Conservation (phyloP, 2,888 invertebrate species). For the Mythimna impura region DNA sequence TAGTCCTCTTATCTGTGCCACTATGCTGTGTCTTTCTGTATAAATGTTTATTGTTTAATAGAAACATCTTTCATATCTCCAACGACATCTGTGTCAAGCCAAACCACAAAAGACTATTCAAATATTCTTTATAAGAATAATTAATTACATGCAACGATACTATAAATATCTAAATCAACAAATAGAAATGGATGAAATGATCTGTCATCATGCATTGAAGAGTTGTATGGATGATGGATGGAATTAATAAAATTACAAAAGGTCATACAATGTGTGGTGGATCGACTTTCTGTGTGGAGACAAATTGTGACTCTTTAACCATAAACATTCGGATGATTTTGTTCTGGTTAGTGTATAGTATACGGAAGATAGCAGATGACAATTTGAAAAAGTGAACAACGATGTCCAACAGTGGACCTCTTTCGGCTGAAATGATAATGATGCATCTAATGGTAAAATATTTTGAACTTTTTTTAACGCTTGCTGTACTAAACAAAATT, state of each 20-base stretch:
- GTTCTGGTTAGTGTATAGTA: constrained; percentile 69
- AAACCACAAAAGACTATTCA: constrained; percentile 45
- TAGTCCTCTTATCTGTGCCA: background rate
- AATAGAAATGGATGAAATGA: constrained; percentile 68
- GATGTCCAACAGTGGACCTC: too few relatives aligned
- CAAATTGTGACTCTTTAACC: constrained; percentile 76
- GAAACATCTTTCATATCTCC: background rate
- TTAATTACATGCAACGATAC: constrained; percentile 59
- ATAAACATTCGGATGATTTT: constrained; percentile 75
- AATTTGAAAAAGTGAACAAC: too few relatives aligned
- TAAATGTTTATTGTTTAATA: constrained; percentile 11
- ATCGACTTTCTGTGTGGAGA: constrained; percentile 75
- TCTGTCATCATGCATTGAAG: constrained; percentile 72
- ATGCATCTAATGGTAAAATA: too few relatives aligned
- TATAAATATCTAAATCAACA: constrained; percentile 73
- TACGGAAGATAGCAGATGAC: constrained; percentile 40
- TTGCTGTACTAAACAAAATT: too few relatives aligned
- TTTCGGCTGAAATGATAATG: too few relatives aligned
- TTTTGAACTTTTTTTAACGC: too few relatives aligned
- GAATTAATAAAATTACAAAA: constrained; percentile 81
- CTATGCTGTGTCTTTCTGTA: background rate
- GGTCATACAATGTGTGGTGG: constrained; percentile 62
- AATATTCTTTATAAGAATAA: constrained; percentile 44
- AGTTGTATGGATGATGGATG: constrained; percentile 72
- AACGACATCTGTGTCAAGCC: constrained; percentile 17